Conservation (phyloP, 2,888 invertebrate species). For the Cinara cedri region DNA sequence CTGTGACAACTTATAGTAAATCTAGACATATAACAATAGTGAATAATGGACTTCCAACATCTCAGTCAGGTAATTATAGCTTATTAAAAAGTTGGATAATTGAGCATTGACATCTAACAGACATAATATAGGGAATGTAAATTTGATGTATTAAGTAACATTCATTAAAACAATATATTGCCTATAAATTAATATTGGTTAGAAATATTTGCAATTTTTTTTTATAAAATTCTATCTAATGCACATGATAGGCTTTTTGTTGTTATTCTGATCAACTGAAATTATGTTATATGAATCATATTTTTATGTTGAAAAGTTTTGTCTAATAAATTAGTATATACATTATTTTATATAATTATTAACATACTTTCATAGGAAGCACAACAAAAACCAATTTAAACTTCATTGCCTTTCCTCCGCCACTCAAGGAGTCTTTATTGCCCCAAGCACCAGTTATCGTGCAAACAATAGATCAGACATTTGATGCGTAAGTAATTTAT, state of each 20-base stretch:
- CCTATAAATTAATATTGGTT: too few species aligned
- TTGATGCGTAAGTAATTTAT: constrained; percentile 51
- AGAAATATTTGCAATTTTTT: too few species aligned
- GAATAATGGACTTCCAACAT: constrained; percentile 54
- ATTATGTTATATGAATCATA: too few species aligned
- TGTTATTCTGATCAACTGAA: too few species aligned
- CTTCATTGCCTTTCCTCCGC: constrained; percentile 66
- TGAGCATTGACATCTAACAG: not conserved
- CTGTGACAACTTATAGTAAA: constrained; percentile 54
- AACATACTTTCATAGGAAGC: constrained; percentile 29
- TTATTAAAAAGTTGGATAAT: not conserved
- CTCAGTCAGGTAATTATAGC: constrained; percentile 49
- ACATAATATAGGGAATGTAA: not conserved
- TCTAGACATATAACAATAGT: constrained; percentile 55
- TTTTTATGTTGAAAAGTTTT: not conserved
- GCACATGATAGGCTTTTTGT: too few species aligned
- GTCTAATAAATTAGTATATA: not conserved
- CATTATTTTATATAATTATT: not conserved
- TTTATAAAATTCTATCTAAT: too few species aligned
- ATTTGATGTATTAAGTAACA: not conserved
- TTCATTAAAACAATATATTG: too few species aligned
- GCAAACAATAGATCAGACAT: constrained; percentile 63
- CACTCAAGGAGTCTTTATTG: constrained; percentile 62
- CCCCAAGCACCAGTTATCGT: constrained; percentile 71
- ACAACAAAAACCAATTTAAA: constrained; percentile 47